These are phyloP conservation scores for Hybos culiciformis DNA, from an alignment of 2,888 invertebrate genomes.

Conservation along the genomic window DNA sequence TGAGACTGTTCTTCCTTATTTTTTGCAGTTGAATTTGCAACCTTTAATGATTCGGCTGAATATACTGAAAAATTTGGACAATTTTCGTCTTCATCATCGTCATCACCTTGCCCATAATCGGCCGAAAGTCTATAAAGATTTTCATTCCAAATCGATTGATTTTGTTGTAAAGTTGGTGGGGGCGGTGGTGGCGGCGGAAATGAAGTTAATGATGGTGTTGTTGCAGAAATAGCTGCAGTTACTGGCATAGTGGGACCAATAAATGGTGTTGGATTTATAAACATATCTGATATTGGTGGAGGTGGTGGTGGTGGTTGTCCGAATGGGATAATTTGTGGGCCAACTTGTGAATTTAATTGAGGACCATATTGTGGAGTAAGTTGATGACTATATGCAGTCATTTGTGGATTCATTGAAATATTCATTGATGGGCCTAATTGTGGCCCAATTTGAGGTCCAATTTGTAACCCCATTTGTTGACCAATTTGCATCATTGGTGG, in stretches of 20 bases:
- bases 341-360: too few species aligned
- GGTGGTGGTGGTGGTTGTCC: conserved; percentile 11
- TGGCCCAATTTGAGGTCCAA: neutral
- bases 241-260: conserved; percentile 14
- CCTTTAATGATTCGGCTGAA: conserved; percentile 63
- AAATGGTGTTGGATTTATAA: conserved; percentile 14
- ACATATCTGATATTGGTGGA: conserved; percentile 11
- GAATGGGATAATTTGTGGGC: neutral
- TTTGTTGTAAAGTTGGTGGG: conserved; percentile 7
- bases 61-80: conserved; percentile 80
- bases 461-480: too few species aligned
- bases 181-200: conserved; percentile 4
- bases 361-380: too few species aligned
- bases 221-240: conserved; percentile 11
- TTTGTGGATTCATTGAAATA: too few species aligned
- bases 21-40: conserved; percentile 27
- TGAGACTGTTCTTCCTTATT: conserved; percentile 14
- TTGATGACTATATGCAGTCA: too few species aligned
- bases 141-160: conserved; percentile 23
- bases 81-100: conserved; percentile 48
- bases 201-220: conserved; percentile 13
- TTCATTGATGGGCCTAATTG: too few species aligned
- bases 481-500: too few species aligned
- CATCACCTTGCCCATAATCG: conserved; percentile 34
- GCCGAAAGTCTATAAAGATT: conserved; percentile 28